Conservation (phyloP, 2,113 vertebrate species). For the Centrocercus urophasianus region DNA sequence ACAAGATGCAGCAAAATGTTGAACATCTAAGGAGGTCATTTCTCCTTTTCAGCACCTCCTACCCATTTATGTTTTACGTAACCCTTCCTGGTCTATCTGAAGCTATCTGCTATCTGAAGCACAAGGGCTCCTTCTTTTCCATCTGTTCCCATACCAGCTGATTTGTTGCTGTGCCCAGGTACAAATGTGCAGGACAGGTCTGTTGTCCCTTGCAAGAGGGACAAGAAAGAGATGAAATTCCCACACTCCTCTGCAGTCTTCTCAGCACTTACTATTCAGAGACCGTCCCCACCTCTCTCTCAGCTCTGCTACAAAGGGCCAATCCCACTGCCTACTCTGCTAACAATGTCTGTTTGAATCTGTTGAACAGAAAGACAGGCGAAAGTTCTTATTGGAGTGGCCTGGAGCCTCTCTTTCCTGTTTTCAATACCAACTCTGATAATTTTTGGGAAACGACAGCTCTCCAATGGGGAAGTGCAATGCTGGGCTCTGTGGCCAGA, state of each 20-base stretch:
- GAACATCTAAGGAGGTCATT: neutral
- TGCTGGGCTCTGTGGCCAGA: conserved; percentile 85
- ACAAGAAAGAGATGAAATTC: neutral
- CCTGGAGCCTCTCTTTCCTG: conserved; percentile 82
- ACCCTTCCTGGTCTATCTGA: neutral
- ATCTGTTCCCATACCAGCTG: neutral
- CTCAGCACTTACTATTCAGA: neutral
- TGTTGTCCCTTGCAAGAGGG: neutral
- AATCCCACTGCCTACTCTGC: fast-evolving
- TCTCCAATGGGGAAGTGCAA: conserved; percentile 81
- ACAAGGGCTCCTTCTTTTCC: neutral
- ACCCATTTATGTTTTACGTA: neutral
- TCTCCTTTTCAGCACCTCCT: neutral
- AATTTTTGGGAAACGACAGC: conserved; percentile 81
- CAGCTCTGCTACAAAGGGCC: neutral
- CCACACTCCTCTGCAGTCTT: neutral
- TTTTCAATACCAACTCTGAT: conserved; percentile 83
- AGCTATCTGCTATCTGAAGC: neutral
- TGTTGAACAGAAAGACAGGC: conserved; percentile 80
- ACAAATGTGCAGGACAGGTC: neutral
- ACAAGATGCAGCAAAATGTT: neutral
- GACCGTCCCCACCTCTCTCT: neutral
- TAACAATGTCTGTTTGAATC: conserved; percentile 29
- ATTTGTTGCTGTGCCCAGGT: neutral
- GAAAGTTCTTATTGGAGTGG: conserved; percentile 75